Base-by-base conservation (phyloP, 2,888 invertebrate species). In the Harpagoxenus sublaevis region DNA sequence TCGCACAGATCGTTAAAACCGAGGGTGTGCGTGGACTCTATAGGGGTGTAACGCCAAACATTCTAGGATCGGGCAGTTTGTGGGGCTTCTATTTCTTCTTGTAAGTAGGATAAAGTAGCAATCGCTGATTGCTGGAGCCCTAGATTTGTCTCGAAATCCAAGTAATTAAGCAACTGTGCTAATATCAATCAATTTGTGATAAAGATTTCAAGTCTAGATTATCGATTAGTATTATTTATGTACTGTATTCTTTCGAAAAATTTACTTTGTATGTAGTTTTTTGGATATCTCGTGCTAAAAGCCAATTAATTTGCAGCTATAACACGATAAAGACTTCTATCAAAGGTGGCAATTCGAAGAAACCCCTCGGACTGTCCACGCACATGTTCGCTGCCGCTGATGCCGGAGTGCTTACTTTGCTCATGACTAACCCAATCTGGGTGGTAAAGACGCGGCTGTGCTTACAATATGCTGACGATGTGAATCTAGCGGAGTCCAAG, bases 71-170 rank as follows among this genome's bases (percentile, higher is more conserved):
- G 0, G 99, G 99, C 31, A 97, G 98, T 79, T 98, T 99, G 0
- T 99, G 99, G 99, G 99, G 99, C 85, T 97, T 99, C 92, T 99
- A 99, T 95, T 99, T 99, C 95, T 96, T 99, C 93, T 98, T 99
- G 99, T 99, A 96, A 98, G 98, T n/a, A 23, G 0, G 23, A 85
- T 10, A 45, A 1, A n/a, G 28, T 12, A 42, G 28, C n/a, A n/a
- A 53, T 45, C 18, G 18, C 1, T 18, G 9, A 48, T 68, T 48
- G 15, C 23, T n/a, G n/a, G 35, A 4, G 15, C 23, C 28, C 3
- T 28, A 45, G 28, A 66, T 23, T 42, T 0, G 3, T 42, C 3
- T 23, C 6, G 12, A 15, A 28, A 45, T 28, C 3, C 39, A 42
- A 65, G 2, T 65, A 65, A 42, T 39, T 35, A 18, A 35, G 9